Evolutionary conservation across 2,113 vertebrate genomes (phyloP), one percentile per base, ranked within the genome.

Genomic region (Pluvialis apricaria): DNA sequence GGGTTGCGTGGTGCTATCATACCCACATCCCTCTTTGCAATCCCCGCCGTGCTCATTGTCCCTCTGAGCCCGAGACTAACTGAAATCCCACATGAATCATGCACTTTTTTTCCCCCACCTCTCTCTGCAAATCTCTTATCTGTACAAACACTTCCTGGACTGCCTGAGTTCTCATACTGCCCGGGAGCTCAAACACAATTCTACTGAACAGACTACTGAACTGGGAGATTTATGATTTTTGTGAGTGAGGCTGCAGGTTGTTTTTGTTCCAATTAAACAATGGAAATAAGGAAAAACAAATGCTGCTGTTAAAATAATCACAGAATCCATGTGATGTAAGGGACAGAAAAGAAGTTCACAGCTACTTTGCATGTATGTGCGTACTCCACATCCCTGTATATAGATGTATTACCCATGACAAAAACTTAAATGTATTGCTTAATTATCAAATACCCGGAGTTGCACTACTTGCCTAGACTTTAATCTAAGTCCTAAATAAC

Each of bases 211-310:
- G 61, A 68, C 68, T 88, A 66, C 82, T 28, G 69, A 80, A 45
- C 45, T 29, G 85, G 55, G 83, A 95, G 95, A 97, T 97, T 97
- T 96, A 97, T 79, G 92, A 62, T 70, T 82, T 79, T 94, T 95
- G 62, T 1, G 1, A 95, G 70, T 57, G 81, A 85, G 36, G 66
- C 49, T 83, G 38, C 58, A 71, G 82, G 90, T 88, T 92, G 76
- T 75, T 96, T 97, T 96, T 96, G 64, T 96, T 94, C 80, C 58
- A 79, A 71, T 94, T 91, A 95, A 95, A 97, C 96, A 97, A 94
- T 95, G 86, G 94, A 89, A 93, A 86, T 86, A 73, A 52, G 88
- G 88, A 94, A 96, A 97, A 90, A 72, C 90, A 97, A 92, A 71
- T 31, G 47, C 22, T 69, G 38, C 49, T 84, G 83, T 78, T 83